Percentiles rank a stretch among this genome's conserved stretches.
These are phyloP conservation scores for Taphrorychus bicolor DNA, from an alignment of 2,888 invertebrate species.

Conservation along the genomic window DNA sequence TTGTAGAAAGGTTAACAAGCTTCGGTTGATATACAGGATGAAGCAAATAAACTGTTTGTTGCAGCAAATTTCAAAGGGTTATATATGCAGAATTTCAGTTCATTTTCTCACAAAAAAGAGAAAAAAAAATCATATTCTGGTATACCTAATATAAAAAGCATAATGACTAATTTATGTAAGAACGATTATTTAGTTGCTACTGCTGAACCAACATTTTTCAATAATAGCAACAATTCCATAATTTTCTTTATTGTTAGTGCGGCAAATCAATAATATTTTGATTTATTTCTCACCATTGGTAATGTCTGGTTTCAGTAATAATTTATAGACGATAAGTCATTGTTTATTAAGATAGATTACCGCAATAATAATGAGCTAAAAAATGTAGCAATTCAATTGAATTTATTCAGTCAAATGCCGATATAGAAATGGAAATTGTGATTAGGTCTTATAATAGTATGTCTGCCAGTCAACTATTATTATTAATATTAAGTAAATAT, in stretches of 20 bases:
- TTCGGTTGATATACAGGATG: background rate
- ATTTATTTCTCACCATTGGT: background rate
- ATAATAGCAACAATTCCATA: background rate
- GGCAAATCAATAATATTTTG: background rate
- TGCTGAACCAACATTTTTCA: background rate
- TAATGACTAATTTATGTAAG: background rate
- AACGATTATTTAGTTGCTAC: background rate
- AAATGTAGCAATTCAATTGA: background rate
- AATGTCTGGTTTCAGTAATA: background rate
- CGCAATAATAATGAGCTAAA: background rate
- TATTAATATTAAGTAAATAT: no score
- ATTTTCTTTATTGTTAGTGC: background rate
- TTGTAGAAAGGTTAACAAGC: background rate
- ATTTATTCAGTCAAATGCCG: background rate
- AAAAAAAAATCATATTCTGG: no score
- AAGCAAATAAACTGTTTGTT: background rate
- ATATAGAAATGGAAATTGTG: background rate
- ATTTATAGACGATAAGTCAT: background rate
- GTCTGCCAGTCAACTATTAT: no score
- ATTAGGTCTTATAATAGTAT: background rate
- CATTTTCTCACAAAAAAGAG: no score
- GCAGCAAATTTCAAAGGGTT: background rate
- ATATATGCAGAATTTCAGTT: no score
- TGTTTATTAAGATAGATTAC: background rate
- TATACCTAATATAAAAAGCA: no score